Evolutionary conservation across 2,888 invertebrate species (phyloP).

Genomic region (Nomada ruficornis): DNA sequence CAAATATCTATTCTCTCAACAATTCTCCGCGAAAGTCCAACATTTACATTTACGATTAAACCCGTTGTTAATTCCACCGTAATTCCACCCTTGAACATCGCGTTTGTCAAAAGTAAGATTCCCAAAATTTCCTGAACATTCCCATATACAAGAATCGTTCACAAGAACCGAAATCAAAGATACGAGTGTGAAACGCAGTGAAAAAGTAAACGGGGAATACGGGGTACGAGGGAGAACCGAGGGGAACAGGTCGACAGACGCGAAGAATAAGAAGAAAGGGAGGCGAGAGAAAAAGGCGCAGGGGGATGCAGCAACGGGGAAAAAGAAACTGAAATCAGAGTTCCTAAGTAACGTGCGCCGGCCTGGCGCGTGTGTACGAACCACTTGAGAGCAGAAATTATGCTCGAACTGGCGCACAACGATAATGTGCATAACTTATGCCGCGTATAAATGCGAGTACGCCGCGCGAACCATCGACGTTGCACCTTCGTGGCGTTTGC

Average conservation of each 20-base stretch:
- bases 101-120: too few species aligned
- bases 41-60: too few species aligned
- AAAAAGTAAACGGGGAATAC: background rate
- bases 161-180: too few species aligned
- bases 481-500: conserved; percentile 45
- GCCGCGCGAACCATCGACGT: conserved; percentile 45
- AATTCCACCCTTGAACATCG: too few species aligned
- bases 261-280: conserved; percentile 1
- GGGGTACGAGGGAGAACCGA: background rate
- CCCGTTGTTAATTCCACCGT: too few species aligned
- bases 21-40: too few species aligned
- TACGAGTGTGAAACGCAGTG: background rate
- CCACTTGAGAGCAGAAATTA: conserved; percentile 63
- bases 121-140: too few species aligned
- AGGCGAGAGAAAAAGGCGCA: background rate
- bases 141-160: too few species aligned
- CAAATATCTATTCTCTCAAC: too few species aligned
- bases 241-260: conserved; percentile 1
- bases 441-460: conserved; percentile 48
- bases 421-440: conserved; percentile 68
- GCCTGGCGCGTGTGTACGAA: conserved; percentile 42
- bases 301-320: conserved; percentile 1
- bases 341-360: conserved; percentile 51
- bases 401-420: conserved; percentile 57
- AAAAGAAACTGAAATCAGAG: conserved; percentile 57